Evolutionary conservation across 2,113 vertebrate genomes (phyloP).

Genomic region (Pantherophis guttatus): DNA sequence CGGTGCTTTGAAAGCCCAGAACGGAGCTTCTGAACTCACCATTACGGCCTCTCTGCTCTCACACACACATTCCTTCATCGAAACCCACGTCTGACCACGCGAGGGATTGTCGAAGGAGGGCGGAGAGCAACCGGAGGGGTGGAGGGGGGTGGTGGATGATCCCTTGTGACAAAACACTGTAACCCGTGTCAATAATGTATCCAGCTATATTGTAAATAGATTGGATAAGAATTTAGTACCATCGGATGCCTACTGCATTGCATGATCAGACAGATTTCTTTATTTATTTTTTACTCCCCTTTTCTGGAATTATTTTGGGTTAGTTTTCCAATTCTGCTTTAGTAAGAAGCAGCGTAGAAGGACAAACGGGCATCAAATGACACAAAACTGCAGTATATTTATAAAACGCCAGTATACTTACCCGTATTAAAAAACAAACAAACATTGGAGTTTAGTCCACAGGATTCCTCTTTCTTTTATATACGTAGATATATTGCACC

Average conservation of each 20-base stretch:
- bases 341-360: constrained; percentile 54
- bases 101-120: constrained; percentile 8
- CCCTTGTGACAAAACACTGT: constrained; percentile 67
- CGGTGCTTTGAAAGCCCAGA: constrained; percentile 70
- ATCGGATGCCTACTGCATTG: constrained; percentile 87
- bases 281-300: constrained; percentile 54
- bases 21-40: constrained; percentile 79
- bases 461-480: constrained; percentile 63
- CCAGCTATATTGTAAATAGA: constrained; percentile 80
- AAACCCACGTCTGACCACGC: constrained; percentile 79
- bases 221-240: constrained; percentile 79
- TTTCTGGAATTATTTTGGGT: constrained; percentile 66
- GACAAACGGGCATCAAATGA: constrained; percentile 39
- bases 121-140: background rate
- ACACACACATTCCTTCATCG: constrained; percentile 90
- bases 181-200: constrained; percentile 79
- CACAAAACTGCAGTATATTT: constrained; percentile 51
- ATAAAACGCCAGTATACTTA: constrained; percentile 36
- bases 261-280: constrained; percentile 78
- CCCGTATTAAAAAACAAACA: constrained; percentile 40
- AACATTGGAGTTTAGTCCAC: constrained; percentile 34
- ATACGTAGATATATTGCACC: constrained; percentile 59
- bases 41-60: constrained; percentile 79
- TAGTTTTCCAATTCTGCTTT: constrained; percentile 63
- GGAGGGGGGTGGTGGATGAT: constrained; percentile 17